Evolutionary conservation across 2,888 invertebrate species (phyloP).

Genomic region (Pyrrhosoma nymphula): DNA sequence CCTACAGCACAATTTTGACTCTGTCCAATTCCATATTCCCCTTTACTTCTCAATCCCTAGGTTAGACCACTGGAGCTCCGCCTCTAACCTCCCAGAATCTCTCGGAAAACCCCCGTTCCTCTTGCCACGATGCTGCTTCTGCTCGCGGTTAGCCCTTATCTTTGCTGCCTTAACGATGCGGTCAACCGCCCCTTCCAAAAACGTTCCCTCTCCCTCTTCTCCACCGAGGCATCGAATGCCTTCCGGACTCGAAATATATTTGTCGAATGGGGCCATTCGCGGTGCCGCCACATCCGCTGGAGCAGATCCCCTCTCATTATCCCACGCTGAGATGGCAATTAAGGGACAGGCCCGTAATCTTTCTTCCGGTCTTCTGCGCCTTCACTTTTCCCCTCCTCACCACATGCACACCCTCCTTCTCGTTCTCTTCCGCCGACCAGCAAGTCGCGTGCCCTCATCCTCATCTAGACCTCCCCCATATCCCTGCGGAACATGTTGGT

Average conservation of each 20-base stretch:
- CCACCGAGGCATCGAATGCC: background rate
- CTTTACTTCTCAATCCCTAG: too few relatives aligned
- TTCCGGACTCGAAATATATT: conserved; percentile 21
- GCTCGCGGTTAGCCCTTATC: conserved; percentile 24
- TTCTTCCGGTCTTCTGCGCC: background rate
- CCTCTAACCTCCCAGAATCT: background rate
- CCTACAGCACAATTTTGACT: background rate
- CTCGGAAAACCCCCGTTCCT: too few relatives aligned
- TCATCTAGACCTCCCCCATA: too few relatives aligned
- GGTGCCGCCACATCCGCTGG: background rate
- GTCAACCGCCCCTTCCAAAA: conserved; percentile 18
- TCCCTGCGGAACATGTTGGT: too few relatives aligned
- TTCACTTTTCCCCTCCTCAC: background rate
- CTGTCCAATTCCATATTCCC: background rate
- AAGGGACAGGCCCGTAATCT: conserved; percentile 13
- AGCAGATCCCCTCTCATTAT: background rate
- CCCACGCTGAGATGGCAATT: conserved; percentile 35
- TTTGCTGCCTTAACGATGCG: conserved; percentile 39
- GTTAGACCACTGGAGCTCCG: background rate
- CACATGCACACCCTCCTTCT: background rate
- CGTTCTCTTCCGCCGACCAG: background rate
- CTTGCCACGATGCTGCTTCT: background rate
- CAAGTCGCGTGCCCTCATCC: background rate
- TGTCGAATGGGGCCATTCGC: conserved; percentile 25
- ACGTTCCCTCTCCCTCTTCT: background rate